Percentiles rank a stretch among this genome's conserved stretches.
Conservation (phyloP, 1,140 invertebrate species). For the Sesamia nonagrioides region DNA sequence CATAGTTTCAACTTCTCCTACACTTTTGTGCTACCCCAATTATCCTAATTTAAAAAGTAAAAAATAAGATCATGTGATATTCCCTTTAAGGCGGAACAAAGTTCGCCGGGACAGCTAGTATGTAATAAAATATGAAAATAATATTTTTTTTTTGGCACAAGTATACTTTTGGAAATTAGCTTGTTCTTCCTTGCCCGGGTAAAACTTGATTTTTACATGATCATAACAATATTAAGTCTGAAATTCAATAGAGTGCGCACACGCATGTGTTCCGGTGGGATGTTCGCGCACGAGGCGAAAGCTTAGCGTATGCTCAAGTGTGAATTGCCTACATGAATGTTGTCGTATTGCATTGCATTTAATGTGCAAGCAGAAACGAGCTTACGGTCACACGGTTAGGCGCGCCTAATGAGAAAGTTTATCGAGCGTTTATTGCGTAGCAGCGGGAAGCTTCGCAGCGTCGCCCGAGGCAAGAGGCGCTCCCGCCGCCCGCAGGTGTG, state of each 20-base stretch:
- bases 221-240: too few species aligned
- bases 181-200: too few species aligned
- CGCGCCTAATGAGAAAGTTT: slow-evolving; percentile 87
- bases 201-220: too few species aligned
- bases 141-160: too few species aligned
- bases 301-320: slow-evolving; percentile 61
- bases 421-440: slow-evolving; percentile 87
- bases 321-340: slow-evolving; percentile 72
- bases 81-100: too few species aligned
- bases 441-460: slow-evolving; percentile 81
- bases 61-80: too few species aligned
- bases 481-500: slow-evolving; percentile 83
- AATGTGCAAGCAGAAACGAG: slow-evolving; percentile 78
- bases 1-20: too few species aligned
- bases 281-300: slow-evolving; percentile 55
- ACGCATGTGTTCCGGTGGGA: slow-evolving; percentile 54
- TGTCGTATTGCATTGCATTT: slow-evolving; percentile 75
- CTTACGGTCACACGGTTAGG: slow-evolving; percentile 85
- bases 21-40: too few species aligned
- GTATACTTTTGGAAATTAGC: too few species aligned
- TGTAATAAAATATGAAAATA: too few species aligned
- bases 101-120: too few species aligned
- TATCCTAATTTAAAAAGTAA: too few species aligned
- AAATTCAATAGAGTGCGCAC: slow-evolving; percentile 55
- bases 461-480: slow-evolving; percentile 71